phyloP scores from a whole-genome alignment of 2,888 invertebrate species.

The Lepidochitona cinerea region DNA sequence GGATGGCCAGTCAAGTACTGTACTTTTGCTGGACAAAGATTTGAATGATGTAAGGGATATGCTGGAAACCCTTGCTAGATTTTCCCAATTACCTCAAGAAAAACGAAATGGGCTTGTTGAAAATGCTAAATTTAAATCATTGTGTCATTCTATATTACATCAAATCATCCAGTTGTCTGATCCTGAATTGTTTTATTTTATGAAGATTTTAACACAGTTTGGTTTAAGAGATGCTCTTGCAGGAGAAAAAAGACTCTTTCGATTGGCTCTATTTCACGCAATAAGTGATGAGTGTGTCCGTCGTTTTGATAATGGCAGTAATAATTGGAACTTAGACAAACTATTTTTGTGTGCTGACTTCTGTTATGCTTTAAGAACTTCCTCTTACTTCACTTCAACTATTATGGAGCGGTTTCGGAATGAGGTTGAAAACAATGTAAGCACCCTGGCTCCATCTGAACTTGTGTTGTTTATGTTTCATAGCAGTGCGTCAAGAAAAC shows the following conservation, averaged over 20 bases:
- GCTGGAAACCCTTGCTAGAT: neutral
- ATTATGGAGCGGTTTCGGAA: neutral
- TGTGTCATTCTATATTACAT: neutral
- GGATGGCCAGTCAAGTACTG: neutral
- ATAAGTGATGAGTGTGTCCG: neutral
- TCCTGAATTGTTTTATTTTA: neutral
- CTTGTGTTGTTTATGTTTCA: neutral
- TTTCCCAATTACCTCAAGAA: neutral
- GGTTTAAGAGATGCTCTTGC: neutral
- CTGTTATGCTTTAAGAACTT: neutral
- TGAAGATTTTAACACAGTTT: neutral
- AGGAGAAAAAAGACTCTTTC: neutral
- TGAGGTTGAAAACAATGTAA: neutral
- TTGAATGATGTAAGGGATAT: neutral
- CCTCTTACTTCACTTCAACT: neutral
- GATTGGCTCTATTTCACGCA: neutral
- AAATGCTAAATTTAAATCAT: too few species aligned
- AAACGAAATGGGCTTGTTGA: too few species aligned
- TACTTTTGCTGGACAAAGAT: neutral
- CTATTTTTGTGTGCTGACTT: neutral
- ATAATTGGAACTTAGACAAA: neutral
- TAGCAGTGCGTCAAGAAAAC: neutral
- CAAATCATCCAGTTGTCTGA: neutral
- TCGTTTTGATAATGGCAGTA: neutral
- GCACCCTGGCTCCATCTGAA: neutral